These are phyloP conservation scores for Monomorium pharaonis DNA, from an alignment of 1,140 invertebrate species.

Conservation along the genomic window DNA sequence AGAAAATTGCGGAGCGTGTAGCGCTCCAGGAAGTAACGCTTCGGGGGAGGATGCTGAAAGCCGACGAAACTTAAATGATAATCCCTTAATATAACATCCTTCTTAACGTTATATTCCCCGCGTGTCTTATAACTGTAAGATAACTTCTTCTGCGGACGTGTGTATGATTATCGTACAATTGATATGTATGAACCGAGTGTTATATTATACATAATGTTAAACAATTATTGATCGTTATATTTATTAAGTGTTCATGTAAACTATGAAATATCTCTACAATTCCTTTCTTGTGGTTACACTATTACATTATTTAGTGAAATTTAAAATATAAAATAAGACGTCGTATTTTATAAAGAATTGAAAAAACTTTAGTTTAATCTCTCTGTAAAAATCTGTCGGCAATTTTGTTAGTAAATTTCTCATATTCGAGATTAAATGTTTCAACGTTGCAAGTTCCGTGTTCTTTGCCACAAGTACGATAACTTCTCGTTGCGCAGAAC, in stretches of 20 bases:
- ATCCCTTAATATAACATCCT: neutral
- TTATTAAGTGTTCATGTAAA: neutral
- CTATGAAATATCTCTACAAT: neutral
- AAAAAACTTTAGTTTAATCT: neutral
- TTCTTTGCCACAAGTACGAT: neutral
- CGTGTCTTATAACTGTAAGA: neutral
- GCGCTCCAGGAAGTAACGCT: constrained; percentile 62
- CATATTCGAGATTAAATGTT: neutral
- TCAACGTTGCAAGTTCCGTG: too few relatives aligned
- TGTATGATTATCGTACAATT: neutral
- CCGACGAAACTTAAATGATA: neutral
- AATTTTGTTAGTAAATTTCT: neutral
- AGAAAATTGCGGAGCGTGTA: constrained; percentile 31
- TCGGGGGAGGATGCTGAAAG: constrained; percentile 9
- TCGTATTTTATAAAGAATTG: neutral
- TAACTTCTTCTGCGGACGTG: neutral
- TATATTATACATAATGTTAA: neutral
- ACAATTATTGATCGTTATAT: neutral
- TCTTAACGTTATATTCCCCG: neutral
- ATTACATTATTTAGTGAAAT: neutral
- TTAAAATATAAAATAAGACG: neutral
- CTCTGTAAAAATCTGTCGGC: neutral
- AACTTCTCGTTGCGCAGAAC: neutral
- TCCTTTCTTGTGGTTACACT: neutral
- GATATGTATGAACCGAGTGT: neutral